Evolutionary conservation across 2,888 invertebrate species (phyloP).

Genomic region (Himalopsyche japonica): DNA sequence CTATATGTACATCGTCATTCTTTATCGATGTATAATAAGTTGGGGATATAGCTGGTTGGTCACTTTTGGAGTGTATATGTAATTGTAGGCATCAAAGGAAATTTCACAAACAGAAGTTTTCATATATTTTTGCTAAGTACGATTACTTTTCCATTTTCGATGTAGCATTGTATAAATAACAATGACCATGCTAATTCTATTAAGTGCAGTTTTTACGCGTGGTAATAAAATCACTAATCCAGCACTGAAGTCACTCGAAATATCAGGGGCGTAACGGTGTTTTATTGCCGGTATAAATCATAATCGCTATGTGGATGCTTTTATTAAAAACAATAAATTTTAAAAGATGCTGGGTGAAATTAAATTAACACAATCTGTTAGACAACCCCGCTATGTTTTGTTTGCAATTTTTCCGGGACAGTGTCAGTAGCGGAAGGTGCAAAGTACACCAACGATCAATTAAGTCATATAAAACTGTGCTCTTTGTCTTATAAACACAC

Average conservation of each 20-base stretch:
- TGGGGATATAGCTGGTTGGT: no score
- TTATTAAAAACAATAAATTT: slow-evolving; percentile 41
- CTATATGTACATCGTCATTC: no score
- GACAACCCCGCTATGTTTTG: background rate
- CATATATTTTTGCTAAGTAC: no score
- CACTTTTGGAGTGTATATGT: no score
- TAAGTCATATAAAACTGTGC: no score
- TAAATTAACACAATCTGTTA: slow-evolving; percentile 31
- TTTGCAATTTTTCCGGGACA: background rate
- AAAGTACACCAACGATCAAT: no score
- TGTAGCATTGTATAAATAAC: background rate
- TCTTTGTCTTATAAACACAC: no score
- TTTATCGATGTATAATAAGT: no score
- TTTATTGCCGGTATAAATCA: slow-evolving; percentile 37
- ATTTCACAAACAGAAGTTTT: no score
- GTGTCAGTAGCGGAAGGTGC: background rate
- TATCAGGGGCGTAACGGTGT: slow-evolving; percentile 21
- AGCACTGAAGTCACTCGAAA: slow-evolving; percentile 8
- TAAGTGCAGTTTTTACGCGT: background rate
- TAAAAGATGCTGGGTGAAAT: slow-evolving; percentile 29
- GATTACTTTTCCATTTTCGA: no score
- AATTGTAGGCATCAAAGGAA: no score
- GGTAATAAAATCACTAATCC: slow-evolving; percentile 8
- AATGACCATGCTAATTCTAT: background rate
- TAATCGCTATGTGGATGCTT: slow-evolving; percentile 36